Conservation (phyloP, 2,113 vertebrate genomes). For the Taxidea taxus region DNA sequence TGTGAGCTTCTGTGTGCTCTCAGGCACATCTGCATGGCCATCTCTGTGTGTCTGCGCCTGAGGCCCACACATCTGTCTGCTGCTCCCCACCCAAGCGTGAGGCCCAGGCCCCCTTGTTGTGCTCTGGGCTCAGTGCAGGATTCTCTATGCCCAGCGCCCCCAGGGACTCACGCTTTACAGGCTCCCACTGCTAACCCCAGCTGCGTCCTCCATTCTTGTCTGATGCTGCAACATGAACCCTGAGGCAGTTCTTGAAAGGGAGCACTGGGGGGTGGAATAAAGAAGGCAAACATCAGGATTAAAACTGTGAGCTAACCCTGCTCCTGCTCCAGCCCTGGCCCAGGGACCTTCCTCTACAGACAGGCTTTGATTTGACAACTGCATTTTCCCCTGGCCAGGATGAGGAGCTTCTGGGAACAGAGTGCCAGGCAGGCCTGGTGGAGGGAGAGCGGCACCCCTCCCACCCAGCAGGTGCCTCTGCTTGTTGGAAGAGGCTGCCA, state of each 20-base stretch:
- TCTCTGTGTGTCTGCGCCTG: not conserved
- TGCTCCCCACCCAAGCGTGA: not conserved
- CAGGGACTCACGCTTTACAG: not conserved
- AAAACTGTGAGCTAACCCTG: not conserved
- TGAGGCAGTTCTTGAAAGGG: constrained; percentile 51
- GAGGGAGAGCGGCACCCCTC: not conserved
- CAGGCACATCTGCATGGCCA: not conserved
- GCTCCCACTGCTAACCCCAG: not conserved
- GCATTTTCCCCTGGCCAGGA: not conserved
- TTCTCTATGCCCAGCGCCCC: not conserved
- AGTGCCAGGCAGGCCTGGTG: not conserved
- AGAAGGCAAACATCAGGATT: constrained; percentile 2
- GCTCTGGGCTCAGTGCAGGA: not conserved
- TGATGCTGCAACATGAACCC: not conserved
- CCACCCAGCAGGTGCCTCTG: not conserved
- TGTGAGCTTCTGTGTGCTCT: not conserved
- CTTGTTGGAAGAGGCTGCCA: not conserved
- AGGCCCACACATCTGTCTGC: not conserved
- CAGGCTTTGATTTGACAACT: not conserved
- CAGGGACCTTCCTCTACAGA: no score
- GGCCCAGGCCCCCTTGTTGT: not conserved
- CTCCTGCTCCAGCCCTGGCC: not conserved
- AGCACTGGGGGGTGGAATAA: not conserved
- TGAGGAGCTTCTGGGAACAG: not conserved
- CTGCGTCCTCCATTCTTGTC: not conserved